Evolutionary conservation across 2,888 invertebrate species (phyloP), one percentile per base, ranked within the genome.

Genomic region (Taenaris catops): DNA sequence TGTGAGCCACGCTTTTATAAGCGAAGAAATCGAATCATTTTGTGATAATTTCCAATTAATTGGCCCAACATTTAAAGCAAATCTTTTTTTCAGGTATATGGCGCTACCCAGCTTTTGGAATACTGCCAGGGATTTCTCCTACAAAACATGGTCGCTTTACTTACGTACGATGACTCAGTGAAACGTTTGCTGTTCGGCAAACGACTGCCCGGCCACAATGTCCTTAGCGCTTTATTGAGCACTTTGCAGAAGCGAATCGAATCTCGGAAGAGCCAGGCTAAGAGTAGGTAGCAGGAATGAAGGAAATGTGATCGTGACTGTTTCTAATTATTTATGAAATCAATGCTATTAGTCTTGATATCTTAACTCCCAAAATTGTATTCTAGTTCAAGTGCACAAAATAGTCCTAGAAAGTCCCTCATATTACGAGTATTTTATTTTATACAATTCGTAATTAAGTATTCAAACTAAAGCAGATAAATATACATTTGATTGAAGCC

Each of bases 71-170:
- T 14, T 14, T 4, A 14, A 14, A 4, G 3, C 11, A 20, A n/a
- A 12, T 42, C 8, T 9, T 40, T 38, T 47, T 63, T 65, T 7
- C 58, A 94, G 94, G 95, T 96, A 8, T 96, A 96, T 63, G 95
- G 94, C 58, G 96, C 96, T 12, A 90, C 91, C 17, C 94, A 95
- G 67, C 86, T 96, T 19, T 78, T 96, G 58, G 96, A 96, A 73
- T 96, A 95, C 71, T 96, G 96, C 63, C 96, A 96, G 80, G 95
- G 95, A 31, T 96, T 96, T 68, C 84, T 96, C 11, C 88, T 96
- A 25, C 96, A 96, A 78, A 96, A 96, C 63, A 95, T 96, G 95
- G 95, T 96, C n/a, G 95, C 96, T n/a, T 83, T 96, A 11, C 87
- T 96, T 26, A 96, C 96, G 0, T 96, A 95, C 60, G 96, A 96